phyloP scores from a whole-genome alignment of 2,113 vertebrate genomes.

The Colossoma macropomum region DNA sequence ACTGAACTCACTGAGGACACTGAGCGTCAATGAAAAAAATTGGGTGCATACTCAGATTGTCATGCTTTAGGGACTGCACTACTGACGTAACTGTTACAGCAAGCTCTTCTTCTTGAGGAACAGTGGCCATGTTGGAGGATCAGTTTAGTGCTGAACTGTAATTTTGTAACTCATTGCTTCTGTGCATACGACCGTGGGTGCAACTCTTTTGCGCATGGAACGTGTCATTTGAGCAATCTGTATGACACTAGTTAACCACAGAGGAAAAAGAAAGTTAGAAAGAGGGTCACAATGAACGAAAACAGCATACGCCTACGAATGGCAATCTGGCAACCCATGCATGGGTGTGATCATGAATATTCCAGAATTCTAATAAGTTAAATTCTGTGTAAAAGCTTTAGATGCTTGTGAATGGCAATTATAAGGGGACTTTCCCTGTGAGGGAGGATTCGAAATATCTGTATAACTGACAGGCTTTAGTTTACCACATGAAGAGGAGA shows the following conservation, averaged over 20 bases:
- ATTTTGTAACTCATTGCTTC: not conserved
- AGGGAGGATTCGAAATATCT: conserved; percentile 21
- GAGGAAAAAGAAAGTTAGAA: conserved; percentile 24
- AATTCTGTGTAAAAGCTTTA: conserved; percentile 10
- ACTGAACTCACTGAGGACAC: not conserved
- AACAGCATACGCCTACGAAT: conserved; percentile 18
- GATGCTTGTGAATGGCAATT: conserved; percentile 5
- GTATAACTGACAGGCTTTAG: conserved; percentile 15
- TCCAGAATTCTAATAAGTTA: not conserved
- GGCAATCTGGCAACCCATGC: not conserved
- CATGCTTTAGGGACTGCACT: not conserved
- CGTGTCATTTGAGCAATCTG: conserved; percentile 17
- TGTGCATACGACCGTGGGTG: not conserved
- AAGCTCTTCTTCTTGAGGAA: not conserved
- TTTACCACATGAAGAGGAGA: not conserved
- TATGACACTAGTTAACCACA: conserved; percentile 21
- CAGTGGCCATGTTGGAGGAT: not conserved
- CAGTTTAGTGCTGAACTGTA: not conserved
- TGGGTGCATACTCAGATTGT: not conserved
- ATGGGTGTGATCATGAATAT: conserved; percentile 22
- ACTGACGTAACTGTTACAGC: not conserved
- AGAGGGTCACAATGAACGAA: conserved; percentile 16
- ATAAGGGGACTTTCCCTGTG: conserved; percentile 4
- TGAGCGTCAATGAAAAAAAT: not conserved
- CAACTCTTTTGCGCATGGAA: not conserved